Base-by-base conservation (phyloP, 1,140 invertebrate species). In the Cotesia chilonis region DNA sequence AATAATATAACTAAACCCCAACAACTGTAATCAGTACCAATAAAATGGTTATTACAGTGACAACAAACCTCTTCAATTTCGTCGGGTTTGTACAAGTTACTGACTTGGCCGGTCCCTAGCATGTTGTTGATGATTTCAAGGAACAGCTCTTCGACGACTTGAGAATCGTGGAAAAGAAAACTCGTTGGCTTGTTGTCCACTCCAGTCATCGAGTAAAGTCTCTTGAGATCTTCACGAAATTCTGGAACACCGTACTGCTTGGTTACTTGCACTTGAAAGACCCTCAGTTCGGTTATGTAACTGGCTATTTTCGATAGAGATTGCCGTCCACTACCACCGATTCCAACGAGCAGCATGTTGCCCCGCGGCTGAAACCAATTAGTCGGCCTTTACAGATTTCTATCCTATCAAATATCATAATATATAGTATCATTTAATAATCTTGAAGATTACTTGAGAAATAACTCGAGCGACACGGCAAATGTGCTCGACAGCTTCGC, bases 81-180 rank as follows among this genome's bases (percentile, higher is more conserved):
- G 76, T 96, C 94, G 0, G 89, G 81, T 82, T 94, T 95, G 83
- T 91, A 96, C 37, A 96, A 85, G 85, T 95, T 95, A 14, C 94
- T 90, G 64, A 95, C 90, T 87, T 96, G 94, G 1, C 94, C 94
- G 59, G 92, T 92, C 78, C 93, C 95, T 54, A 96, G 84, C 87
- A 96, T 91, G 81, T 94, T 95, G 83, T 95, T 96, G 35, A 96
- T 91, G 72, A 95, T 92, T 86, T 96, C 94, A n/a, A 95, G 88
- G 83, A 96, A 96, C 52, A 90, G 89, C 80, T 95, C 93, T 38
- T 94, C 92, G 0, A 90, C 90, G 63, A 95, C 92, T 82, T 94
- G 94, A 9, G 92, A 93, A 82, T 95, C 94, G 83, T 90, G 92
- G 85, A 96, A 95, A 35, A 96, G 88, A 85, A 96, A 96, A 36